Evolutionary conservation across 2,113 vertebrate species (phyloP), one percentile per base, ranked within the genome.

Genomic region (Hirundichthys speculiger): DNA sequence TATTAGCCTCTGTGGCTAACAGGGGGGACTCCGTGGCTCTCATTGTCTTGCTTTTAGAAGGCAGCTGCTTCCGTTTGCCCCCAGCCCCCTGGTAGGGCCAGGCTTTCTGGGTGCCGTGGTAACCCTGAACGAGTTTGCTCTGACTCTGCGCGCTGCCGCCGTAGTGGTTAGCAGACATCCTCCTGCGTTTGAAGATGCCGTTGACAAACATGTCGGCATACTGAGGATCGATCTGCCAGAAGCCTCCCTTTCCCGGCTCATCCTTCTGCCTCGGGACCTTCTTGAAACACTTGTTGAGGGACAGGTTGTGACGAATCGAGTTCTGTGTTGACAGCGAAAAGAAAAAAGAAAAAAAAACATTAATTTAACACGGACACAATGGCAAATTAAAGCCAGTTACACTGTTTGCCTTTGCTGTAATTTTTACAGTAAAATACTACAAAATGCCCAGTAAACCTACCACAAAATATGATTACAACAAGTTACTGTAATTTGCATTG

Each of bases 201-300:
- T 94, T 90, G 53, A 93, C 93, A 14, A 95, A 94, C 93, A 93
- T 93, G 75, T 94, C 91, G 1, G 92, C 91, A 0, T 94, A 94
- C 67, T 93, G 94, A 5, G 94, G 94, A 71, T 95, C 91, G 20
- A 95, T 94, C 82, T 94, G 93, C 94, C 94, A 95, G 79, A 95
- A 94, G 79, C 95, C 94, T 50, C 96, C 96, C 85, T 96, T 97
- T 46, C 96, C 96, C 0, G 96, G 95, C 78, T 96, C 95, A 30
- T 96, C 94, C 64, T 97, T 96, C 82, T 94, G 94, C 48, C 96
- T 89, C 75, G 95, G 95, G 64, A 97, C 96, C 91, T 96, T 97
- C 94, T 94, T 94, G 89, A 96, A 97, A 90, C 95, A 96, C 89
- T 96, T 96, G 90, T 97, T 96, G 86, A 97, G 91, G 34, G 96